These are phyloP conservation scores for Pholis gunnellus DNA, from an alignment of 2,113 vertebrate species.

Conservation along the genomic window DNA sequence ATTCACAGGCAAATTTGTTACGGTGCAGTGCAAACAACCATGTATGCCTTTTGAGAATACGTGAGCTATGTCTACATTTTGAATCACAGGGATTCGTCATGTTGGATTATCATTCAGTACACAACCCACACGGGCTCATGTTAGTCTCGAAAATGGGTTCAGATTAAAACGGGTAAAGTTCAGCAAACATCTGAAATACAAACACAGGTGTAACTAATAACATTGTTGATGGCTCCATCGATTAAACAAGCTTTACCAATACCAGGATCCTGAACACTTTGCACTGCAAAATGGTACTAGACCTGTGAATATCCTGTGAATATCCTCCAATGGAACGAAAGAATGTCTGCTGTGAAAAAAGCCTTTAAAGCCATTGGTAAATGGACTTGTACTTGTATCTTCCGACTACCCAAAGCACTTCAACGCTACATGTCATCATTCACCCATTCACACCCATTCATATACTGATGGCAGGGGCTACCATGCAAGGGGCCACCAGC, in stretches of 20 bases:
- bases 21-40: slow-evolving; percentile 28
- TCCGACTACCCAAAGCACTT: background rate
- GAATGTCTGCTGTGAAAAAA: background rate
- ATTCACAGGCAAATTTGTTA: slow-evolving; percentile 53
- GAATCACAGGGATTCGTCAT: background rate
- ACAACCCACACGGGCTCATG: background rate
- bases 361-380: background rate
- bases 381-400: background rate
- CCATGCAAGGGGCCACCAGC: background rate
- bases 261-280: background rate
- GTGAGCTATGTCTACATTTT: background rate
- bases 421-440: background rate
- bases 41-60: slow-evolving; percentile 1
- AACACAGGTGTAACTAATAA: background rate
- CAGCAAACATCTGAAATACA: slow-evolving; percentile 1
- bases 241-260: background rate
- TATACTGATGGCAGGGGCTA: background rate
- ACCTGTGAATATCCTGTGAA: background rate
- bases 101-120: slow-evolving; percentile 16
- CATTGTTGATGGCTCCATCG: background rate
- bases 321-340: background rate
- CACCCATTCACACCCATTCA: background rate
- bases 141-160: background rate
- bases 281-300: background rate
- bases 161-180: background rate